phyloP scores from a whole-genome alignment of 2,797 vertebrate genomes.

The Myotis pilosus region DNA sequence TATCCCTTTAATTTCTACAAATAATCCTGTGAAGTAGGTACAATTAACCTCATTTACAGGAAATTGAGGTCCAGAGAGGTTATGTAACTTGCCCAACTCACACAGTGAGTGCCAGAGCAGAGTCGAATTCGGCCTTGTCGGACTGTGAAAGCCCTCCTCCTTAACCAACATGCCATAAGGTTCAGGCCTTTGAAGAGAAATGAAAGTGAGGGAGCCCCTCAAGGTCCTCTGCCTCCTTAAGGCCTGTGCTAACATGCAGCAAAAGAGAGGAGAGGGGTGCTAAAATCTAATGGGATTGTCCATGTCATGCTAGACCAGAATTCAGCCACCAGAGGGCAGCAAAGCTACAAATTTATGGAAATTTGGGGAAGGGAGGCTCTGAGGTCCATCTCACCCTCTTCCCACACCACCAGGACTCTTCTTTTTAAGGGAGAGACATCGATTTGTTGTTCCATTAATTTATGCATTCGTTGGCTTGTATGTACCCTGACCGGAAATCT shows the following conservation, averaged over 20 bases:
- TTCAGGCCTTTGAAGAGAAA: background rate
- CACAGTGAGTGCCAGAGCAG: background rate
- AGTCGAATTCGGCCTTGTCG: background rate
- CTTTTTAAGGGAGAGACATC: background rate
- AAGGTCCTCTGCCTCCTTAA: background rate
- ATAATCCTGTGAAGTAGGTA: background rate
- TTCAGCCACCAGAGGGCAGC: slow-evolving; percentile 70
- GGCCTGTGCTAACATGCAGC: background rate
- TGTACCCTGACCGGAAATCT: background rate
- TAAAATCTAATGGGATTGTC: background rate
- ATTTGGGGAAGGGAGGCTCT: background rate
- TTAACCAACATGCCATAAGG: background rate
- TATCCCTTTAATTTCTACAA: background rate
- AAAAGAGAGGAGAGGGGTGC: background rate
- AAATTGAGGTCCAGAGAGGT: slow-evolving; percentile 38
- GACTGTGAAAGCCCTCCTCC: background rate
- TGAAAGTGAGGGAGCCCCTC: background rate
- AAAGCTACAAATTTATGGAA: slow-evolving; percentile 44
- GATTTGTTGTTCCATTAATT: background rate
- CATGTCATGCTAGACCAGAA: background rate
- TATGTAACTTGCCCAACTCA: slow-evolving; percentile 56
- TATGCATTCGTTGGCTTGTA: background rate
- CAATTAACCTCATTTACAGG: background rate
- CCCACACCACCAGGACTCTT: background rate
- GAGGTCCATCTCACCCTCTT: background rate